Evolutionary conservation across 1,140 invertebrate species (phyloP), one percentile per base, ranked within the genome.

Genomic region (Acromyrmex echinatior): DNA sequence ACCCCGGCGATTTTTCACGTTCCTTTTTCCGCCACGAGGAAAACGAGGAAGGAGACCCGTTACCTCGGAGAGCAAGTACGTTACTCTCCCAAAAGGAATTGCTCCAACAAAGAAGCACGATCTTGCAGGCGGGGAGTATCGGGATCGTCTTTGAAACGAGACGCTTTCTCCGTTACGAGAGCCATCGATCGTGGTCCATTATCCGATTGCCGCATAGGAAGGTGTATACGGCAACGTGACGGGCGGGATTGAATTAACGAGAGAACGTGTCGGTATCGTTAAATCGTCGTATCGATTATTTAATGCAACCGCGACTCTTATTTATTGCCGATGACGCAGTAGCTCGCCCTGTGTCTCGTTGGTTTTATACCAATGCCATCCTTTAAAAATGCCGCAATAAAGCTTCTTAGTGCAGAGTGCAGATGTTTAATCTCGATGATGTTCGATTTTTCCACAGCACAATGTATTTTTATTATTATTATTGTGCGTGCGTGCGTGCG

Each of bases 131-230:
- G 31, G 18, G 16, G 14, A 21, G 2, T 82, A 82, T 82, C 68
- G 68, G 53, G 80, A 74, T 82, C 80, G 56, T 82, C 68, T 62
- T 62, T 82, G 68, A 82, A 82, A 74, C 80, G 78, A 68, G 78
- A 49, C 63, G 80, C 80, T 82, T 74, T 74, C 68, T 62, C 68
- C 68, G 68, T 82, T 82, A 82, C 79, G 68, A 82, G 39, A 31
- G 56, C 68, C 80, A 82, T 82, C 80, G 80, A 82, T 82, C 80
- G 39, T 16, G 56, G 68, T 82, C 80, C 80, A 74, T 82, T 82
- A 82, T 82, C 71, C 68, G 80, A 82, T 82, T 74, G 68, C 56
- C 68, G 56, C 68, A 49, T 49, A 74, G 68, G n/a, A 62, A 74
- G n/a, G 68, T 74, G 39, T 73, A 73, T 18, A 49, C 18, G 35